These are phyloP conservation scores for Augochlora pura DNA, from an alignment of 1,140 invertebrate genomes.

Conservation along the genomic window DNA sequence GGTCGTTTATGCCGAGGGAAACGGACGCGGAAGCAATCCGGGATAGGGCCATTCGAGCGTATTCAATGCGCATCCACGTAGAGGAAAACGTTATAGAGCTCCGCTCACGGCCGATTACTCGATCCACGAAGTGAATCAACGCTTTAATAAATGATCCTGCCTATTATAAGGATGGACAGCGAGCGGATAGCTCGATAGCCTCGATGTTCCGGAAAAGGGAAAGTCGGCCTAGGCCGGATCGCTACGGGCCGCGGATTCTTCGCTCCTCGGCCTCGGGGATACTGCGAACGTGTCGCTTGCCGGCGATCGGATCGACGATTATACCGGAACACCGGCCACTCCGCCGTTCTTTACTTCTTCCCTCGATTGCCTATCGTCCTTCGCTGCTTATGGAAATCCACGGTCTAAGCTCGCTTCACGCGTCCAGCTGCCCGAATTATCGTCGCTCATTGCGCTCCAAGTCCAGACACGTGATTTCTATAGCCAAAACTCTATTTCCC, in stretches of 20 bases:
- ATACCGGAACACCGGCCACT: constrained; percentile 30
- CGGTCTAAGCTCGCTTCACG: not conserved
- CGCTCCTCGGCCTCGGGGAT: constrained; percentile 13
- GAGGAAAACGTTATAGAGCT: constrained; percentile 12
- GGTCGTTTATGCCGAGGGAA: not conserved
- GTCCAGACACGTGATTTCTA: too few relatives aligned
- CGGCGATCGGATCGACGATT: constrained; percentile 34
- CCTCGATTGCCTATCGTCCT: not conserved
- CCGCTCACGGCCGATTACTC: constrained; percentile 45
- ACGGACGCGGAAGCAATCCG: constrained; percentile 15
- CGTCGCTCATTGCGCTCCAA: too few relatives aligned
- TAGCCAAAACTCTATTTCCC: too few relatives aligned
- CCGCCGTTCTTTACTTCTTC: not conserved
- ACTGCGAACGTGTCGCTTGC: constrained; percentile 20
- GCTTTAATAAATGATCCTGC: constrained; percentile 52
- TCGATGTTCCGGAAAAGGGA: constrained; percentile 59
- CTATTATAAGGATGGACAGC: constrained; percentile 48
- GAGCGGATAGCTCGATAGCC: constrained; percentile 46
- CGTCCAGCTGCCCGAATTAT: not conserved
- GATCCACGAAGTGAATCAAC: constrained; percentile 47
- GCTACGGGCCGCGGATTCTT: constrained; percentile 26
- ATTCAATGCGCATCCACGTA: not conserved
- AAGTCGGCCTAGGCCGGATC: constrained; percentile 56
- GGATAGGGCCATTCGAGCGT: not conserved
- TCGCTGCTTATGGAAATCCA: not conserved